phyloP scores from a whole-genome alignment of 2,888 invertebrate species.

The Papilio gigon region DNA sequence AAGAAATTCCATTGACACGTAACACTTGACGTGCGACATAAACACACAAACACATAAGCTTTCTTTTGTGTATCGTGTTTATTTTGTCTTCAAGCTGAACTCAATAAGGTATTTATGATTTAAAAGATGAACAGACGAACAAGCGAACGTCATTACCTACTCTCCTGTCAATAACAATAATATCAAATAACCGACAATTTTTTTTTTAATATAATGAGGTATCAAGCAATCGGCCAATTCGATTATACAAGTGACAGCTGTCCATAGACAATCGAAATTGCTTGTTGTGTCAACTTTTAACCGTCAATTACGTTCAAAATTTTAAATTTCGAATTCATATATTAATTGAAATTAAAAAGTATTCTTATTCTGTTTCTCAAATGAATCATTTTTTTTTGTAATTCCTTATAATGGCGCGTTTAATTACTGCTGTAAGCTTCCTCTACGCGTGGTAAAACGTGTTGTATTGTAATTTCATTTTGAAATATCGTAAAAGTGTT shows the following conservation, averaged over 20 bases:
- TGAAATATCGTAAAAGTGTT: conserved; percentile 5
- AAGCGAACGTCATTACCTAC: background rate
- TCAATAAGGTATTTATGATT: background rate
- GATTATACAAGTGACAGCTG: no score
- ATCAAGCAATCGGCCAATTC: no score
- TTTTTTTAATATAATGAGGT: no score
- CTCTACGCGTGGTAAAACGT: background rate
- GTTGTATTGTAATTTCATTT: background rate
- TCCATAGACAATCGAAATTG: no score
- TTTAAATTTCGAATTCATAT: no score
- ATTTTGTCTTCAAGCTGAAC: background rate
- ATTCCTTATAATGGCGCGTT: no score
- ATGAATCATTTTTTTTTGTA: no score
- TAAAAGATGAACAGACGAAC: background rate
- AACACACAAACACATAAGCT: background rate
- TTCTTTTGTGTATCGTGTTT: background rate
- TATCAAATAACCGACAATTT: no score
- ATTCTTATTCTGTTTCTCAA: no score
- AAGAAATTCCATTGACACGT: conserved; percentile 7
- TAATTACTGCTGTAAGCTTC: background rate
- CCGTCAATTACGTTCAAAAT: no score
- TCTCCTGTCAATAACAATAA: background rate
- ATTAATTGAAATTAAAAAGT: no score
- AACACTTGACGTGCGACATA: background rate
- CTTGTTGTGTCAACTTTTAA: no score